phyloP scores from a whole-genome alignment of 2,113 vertebrate species.

The Anhinga rufa region DNA sequence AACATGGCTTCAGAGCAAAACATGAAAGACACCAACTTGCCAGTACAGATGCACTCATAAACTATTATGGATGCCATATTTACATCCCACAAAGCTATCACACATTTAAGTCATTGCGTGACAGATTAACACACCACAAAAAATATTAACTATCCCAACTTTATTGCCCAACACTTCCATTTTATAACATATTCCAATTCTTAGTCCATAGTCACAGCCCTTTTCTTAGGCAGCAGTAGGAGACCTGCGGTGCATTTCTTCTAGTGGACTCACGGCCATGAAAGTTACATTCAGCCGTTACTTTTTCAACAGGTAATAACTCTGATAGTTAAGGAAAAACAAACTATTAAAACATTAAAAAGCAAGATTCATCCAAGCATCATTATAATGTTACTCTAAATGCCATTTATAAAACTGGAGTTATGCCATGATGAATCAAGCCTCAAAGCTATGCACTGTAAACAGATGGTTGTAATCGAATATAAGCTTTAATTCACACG shows the following conservation, averaged over 20 bases:
- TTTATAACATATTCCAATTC: background rate
- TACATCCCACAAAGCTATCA: background rate
- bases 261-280: background rate
- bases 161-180: background rate
- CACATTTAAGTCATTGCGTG: background rate
- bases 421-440: background rate
- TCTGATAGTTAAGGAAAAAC: background rate
- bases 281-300: background rate
- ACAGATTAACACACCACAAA: background rate
- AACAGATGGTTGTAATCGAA: background rate
- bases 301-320: background rate
- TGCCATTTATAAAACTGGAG: background rate
- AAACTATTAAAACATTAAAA: background rate
- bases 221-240: background rate
- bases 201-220: background rate
- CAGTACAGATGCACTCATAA: background rate
- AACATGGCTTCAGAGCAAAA: background rate
- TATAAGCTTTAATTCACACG: background rate
- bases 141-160: background rate
- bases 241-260: background rate
- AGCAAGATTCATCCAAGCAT: background rate
- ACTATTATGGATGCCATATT: background rate
- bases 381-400: background rate
- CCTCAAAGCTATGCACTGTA: background rate
- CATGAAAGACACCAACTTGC: background rate